Conservation (phyloP, 2,797 vertebrate species). For the Danio tinwini region DNA sequence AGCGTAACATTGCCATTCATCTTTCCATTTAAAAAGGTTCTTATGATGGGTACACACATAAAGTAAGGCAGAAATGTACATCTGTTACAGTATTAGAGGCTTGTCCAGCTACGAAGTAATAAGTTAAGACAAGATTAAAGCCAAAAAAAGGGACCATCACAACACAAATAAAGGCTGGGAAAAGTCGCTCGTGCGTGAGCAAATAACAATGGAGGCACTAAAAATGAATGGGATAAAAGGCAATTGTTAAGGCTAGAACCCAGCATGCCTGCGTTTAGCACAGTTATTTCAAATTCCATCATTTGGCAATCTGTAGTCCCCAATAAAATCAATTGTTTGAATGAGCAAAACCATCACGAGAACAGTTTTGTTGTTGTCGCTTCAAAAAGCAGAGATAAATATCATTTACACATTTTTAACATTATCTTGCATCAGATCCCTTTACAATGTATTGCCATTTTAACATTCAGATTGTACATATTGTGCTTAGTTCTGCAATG, state of each 20-base stretch:
- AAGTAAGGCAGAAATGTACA: conserved; percentile 30
- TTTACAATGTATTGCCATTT: conserved; percentile 68
- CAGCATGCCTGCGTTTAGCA: conserved; percentile 63
- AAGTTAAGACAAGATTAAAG: conserved; percentile 31
- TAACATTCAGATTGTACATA: conserved; percentile 69
- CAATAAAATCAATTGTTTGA: conserved; percentile 50
- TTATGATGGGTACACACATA: conserved; percentile 11
- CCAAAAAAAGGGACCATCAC: neutral
- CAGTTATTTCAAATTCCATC: conserved; percentile 51
- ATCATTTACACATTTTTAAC: conserved; percentile 53
- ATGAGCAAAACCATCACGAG: conserved; percentile 20
- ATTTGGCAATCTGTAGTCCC: conserved; percentile 13
- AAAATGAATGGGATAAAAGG: conserved; percentile 64
- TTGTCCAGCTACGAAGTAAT: conserved; percentile 19
- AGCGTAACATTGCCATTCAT: neutral
- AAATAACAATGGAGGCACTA: conserved; percentile 73
- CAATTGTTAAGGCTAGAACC: conserved; percentile 63
- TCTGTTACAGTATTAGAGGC: conserved; percentile 39
- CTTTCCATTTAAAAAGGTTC: conserved; percentile 14
- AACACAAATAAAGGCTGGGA: conserved; percentile 41
- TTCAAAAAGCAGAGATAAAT: conserved; percentile 62
- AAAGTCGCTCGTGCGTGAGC: conserved; percentile 36
- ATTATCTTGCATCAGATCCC: conserved; percentile 55
- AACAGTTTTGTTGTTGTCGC: conserved; percentile 43
- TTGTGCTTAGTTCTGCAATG: conserved; percentile 75